phyloP scores from a whole-genome alignment of 1,140 invertebrate genomes.

The Papilio glaucus region DNA sequence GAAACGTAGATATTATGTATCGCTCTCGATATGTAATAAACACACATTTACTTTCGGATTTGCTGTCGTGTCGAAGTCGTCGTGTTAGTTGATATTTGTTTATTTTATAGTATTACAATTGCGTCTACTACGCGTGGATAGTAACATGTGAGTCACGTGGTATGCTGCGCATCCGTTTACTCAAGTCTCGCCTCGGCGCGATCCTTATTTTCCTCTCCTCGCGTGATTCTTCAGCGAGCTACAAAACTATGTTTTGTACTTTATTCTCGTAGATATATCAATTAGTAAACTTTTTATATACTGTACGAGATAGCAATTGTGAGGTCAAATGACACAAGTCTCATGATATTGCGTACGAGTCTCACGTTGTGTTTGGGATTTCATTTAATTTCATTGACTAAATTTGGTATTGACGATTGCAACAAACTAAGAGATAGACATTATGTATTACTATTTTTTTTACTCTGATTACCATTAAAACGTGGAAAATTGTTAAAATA shows the following conservation, averaged over 20 bases:
- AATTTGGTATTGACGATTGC: no score
- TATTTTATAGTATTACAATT: background rate
- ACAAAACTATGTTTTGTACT: no score
- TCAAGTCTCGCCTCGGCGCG: background rate
- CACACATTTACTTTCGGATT: background rate
- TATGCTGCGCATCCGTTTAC: background rate
- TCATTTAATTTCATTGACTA: no score
- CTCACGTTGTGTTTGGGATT: no score
- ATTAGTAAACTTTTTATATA: no score
- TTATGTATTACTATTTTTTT: background rate
- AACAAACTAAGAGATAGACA: no score
- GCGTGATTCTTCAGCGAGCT: no score
- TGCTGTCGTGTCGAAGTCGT: background rate
- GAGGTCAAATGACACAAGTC: background rate
- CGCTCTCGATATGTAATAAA: slow-evolving; percentile 7
- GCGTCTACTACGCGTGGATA: background rate
- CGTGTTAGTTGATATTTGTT: no score
- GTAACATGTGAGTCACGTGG: background rate
- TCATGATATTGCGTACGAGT: no score
- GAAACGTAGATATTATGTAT: slow-evolving; percentile 28
- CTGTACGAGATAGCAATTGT: background rate
- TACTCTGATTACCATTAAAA: background rate
- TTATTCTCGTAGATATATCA: no score
- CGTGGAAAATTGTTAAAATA: no score
- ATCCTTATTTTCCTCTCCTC: no score